A percentile compares a stretch with the other conserved stretches of the same genome.
These are phyloP conservation scores for Apantesis nais DNA, from an alignment of 2,888 invertebrate species.

Conservation along the genomic window DNA sequence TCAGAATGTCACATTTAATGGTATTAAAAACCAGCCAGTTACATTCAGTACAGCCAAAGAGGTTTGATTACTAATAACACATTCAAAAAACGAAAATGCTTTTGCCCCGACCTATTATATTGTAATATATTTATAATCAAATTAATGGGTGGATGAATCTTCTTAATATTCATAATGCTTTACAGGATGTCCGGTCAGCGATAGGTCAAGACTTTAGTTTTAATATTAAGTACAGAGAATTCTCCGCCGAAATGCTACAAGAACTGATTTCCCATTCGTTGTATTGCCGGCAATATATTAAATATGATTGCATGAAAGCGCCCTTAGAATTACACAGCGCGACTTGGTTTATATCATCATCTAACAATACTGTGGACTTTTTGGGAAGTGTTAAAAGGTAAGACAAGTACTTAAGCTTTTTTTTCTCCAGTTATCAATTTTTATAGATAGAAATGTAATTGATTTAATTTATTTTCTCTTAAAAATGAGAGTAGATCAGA, in stretches of 20 bases:
- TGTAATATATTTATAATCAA: too few species aligned
- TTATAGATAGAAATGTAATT: too few species aligned
- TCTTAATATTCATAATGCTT: neutral
- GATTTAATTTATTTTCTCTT: too few species aligned
- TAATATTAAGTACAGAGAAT: conserved; percentile 94
- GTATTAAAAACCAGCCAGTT: too few species aligned
- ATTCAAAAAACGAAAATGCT: too few species aligned
- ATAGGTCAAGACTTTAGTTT: conserved; percentile 93
- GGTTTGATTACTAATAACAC: too few species aligned
- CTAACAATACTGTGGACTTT: conserved; percentile 92
- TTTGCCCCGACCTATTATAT: too few species aligned
- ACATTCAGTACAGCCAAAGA: too few species aligned
- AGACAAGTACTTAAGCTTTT: neutral
- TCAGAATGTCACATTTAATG: too few species aligned
- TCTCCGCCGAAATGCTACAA: conserved; percentile 95
- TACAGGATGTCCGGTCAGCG: conserved; percentile 91
- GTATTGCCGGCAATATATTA: conserved; percentile 95
- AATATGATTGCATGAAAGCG: conserved; percentile 95
- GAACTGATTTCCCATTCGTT: conserved; percentile 95
- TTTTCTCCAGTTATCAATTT: neutral
- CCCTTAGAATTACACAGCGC: conserved; percentile 94
- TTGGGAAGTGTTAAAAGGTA: conserved; percentile 93
- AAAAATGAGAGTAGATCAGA: too few species aligned
- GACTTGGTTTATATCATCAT: conserved; percentile 95
- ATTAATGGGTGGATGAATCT: neutral